A percentile compares a stretch with the other conserved stretches of the same genome.
Conservation (phyloP, 1,140 invertebrate genomes). For the Drosophila bifasciata region DNA sequence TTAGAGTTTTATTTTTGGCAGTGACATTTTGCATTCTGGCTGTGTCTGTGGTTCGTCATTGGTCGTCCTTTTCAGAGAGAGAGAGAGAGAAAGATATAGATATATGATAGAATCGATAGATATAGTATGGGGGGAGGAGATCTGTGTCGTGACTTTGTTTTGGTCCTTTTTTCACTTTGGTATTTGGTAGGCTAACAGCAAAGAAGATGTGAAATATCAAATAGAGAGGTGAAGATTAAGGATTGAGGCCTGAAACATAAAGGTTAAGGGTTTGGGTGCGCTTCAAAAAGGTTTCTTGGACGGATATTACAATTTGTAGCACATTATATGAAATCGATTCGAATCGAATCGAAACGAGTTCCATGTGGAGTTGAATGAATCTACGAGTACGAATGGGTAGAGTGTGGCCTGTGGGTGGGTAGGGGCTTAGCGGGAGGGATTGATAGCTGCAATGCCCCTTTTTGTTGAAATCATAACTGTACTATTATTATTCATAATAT, state of each 20-base stretch:
- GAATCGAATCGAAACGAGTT: background rate
- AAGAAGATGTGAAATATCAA: background rate
- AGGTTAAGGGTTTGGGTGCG: too few relatives aligned
- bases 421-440: background rate
- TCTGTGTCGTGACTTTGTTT: conserved; percentile 40
- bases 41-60: conserved; percentile 41
- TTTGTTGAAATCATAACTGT: conserved; percentile 27
- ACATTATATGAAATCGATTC: conserved; percentile 46
- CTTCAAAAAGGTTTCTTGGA: conserved; percentile 80
- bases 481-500: conserved; percentile 11
- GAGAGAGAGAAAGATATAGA: too few relatives aligned
- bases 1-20: conserved; percentile 36
- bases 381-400: conserved; percentile 13
- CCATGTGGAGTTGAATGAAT: conserved; percentile 7
- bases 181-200: conserved; percentile 2
- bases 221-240: conserved; percentile 1
- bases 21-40: conserved; percentile 56
- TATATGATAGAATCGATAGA: too few relatives aligned
- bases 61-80: conserved; percentile 34
- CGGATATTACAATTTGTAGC: conserved; percentile 82
- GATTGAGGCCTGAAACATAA: conserved; percentile 23
- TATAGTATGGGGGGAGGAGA: too few relatives aligned
- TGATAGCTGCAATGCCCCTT: conserved; percentile 30
- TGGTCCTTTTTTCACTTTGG: conserved; percentile 59
- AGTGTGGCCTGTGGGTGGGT: background rate